Base-by-base conservation (phyloP, 2,113 vertebrate species). In the Austrofundulus limnaeus region DNA sequence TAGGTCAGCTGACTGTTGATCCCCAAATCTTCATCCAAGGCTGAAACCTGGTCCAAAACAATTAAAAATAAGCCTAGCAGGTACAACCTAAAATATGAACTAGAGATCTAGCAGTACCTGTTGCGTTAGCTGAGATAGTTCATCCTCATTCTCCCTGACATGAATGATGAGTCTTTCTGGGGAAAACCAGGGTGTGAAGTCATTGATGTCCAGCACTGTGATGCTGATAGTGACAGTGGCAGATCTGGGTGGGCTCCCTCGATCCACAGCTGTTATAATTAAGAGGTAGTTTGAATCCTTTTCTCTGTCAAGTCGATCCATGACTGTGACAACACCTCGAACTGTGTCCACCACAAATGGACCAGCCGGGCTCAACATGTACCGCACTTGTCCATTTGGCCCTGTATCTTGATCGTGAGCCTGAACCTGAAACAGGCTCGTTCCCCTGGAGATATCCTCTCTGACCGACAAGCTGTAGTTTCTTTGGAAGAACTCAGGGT, bases 301-400 rank as follows among this genome's bases (percentile, higher is more conserved):
- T 66, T 93, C 92, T 68, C 88, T 81, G 76, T 93, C 91, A 51
- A 93, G 71, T 54, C 72, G 67, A 11, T 70, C 79, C 68, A 82
- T 89, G 21, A 92, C 68, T 16, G 75, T 78, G 7, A 93, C 31
- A 1, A 85, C 65, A 21, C 92, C 92, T 53, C 80, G 84, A 25
- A 91, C 76, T 3, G 64, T 2, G 28, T 93, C 92, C 45, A 91
- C 61, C 38, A 69, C 61, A 65, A 93, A 92, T 1, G 83, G 80
- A 59, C 76, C 60, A 2, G 15, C 43, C 19, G 66, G 72, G 21
- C 48, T 72, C 60, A 92, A 12, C 5, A n/a, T n/a, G 64, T 92
- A 92, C 6, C 80, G 71, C 11, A 93, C 66, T 54, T 75, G 75
- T 61, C 89, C 89, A 42, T 93, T 93, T 21, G 16, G 41, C 1